Evolutionary conservation across 2,113 vertebrate genomes (phyloP).

Genomic region (Hydrochoerus hydrochaeris): DNA sequence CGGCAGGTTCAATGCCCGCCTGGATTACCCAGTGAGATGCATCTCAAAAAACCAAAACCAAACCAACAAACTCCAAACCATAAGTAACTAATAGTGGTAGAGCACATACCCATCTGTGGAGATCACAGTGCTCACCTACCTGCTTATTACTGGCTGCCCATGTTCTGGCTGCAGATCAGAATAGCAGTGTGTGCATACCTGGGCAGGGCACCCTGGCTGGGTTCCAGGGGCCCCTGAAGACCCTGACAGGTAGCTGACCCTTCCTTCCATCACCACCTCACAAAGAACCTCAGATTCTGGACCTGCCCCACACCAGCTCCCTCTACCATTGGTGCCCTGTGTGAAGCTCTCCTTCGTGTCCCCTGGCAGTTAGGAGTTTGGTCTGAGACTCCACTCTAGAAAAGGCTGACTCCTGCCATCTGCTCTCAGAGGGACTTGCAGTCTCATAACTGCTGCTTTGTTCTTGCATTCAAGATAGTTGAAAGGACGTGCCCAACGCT

Average conservation of each 20-base stretch:
- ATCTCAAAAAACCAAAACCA: background rate
- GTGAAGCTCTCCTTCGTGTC: background rate
- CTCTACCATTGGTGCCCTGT: background rate
- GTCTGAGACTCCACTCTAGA: background rate
- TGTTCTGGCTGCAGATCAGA: background rate
- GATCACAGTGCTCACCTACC: background rate
- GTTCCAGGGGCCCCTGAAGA: background rate
- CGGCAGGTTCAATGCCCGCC: background rate
- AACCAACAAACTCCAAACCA: background rate
- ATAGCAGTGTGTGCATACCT: background rate
- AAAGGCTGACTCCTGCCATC: background rate
- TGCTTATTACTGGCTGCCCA: background rate
- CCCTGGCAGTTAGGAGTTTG: background rate
- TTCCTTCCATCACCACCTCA: background rate
- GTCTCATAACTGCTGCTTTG: background rate
- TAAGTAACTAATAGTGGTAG: background rate
- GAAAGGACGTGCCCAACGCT: too few relatives aligned
- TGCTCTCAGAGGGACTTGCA: background rate
- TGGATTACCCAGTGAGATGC: background rate
- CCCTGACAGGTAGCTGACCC: background rate
- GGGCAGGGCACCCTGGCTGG: background rate
- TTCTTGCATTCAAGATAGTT: background rate
- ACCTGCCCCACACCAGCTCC: conserved; percentile 13
- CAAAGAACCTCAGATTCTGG: background rate
- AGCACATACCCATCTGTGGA: background rate